Evolutionary conservation across 2,113 vertebrate genomes (phyloP).

Genomic region (Jacana jacana): DNA sequence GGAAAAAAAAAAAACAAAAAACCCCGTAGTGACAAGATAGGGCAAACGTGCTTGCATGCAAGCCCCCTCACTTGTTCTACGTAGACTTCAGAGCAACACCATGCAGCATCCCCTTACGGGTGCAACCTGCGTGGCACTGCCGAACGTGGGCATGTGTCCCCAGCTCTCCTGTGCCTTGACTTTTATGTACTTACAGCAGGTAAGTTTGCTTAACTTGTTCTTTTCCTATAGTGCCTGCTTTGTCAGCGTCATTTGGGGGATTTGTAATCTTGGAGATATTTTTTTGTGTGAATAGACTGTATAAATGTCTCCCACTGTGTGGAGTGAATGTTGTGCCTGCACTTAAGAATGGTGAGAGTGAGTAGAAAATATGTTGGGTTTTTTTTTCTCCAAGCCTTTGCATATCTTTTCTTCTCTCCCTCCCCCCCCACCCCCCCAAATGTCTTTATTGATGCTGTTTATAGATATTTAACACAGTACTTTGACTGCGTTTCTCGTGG

Average conservation of each 20-base stretch:
- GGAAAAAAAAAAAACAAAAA: background rate
- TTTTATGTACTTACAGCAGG: conserved; percentile 99
- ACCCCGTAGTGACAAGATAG: conserved; percentile 71
- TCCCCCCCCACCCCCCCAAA: background rate
- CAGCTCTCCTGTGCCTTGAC: conserved; percentile 97
- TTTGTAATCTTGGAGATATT: background rate
- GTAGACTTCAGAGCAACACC: conserved; percentile 79
- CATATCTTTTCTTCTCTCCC: background rate
- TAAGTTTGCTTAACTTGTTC: conserved; percentile 80
- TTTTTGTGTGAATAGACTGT: conserved; percentile 21
- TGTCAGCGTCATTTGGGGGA: conserved; percentile 28
- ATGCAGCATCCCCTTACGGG: conserved; percentile 96
- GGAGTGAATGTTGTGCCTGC: background rate
- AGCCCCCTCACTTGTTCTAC: conserved; percentile 78
- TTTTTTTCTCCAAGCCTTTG: background rate
- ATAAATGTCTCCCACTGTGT: conserved; percentile 27
- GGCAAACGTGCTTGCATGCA: conserved; percentile 75
- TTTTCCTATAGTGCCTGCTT: conserved; percentile 30
- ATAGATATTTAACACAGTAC: conserved; percentile 31
- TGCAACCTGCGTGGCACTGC: conserved; percentile 94
- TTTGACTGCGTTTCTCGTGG: conserved; percentile 8
- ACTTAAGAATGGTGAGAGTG: conserved; percentile 15
- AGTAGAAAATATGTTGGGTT: conserved; percentile 2
- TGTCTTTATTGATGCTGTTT: background rate
- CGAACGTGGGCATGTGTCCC: conserved; percentile 93